These are phyloP conservation scores for Geococcyx californianus DNA, from an alignment of 2,113 vertebrate species.

Conservation along the genomic window DNA sequence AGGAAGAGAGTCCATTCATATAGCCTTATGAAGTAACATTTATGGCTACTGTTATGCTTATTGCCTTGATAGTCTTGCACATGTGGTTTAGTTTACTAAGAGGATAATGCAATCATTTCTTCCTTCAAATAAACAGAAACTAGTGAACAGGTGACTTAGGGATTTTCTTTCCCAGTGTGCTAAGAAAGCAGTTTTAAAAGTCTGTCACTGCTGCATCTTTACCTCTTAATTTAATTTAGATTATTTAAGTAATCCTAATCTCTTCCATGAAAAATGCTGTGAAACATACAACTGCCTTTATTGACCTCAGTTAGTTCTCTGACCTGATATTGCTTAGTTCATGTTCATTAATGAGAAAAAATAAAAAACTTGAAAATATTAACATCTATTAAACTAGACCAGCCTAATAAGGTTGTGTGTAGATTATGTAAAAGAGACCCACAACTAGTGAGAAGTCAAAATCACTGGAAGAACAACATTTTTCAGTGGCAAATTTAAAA, in stretches of 20 bases:
- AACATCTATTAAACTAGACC: background rate
- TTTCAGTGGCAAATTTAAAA: background rate
- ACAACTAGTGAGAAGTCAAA: background rate
- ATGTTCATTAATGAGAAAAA: background rate
- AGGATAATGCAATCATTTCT: background rate
- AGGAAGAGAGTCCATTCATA: background rate
- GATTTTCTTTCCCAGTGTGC: background rate
- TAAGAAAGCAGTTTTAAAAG: background rate
- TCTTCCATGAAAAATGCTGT: background rate
- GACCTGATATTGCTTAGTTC: background rate
- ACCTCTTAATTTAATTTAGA: background rate
- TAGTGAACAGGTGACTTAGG: background rate
- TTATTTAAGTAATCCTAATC: rapidly evolving
- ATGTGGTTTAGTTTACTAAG: background rate
- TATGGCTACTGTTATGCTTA: background rate
- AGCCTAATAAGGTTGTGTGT: background rate
- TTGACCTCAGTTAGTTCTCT: background rate
- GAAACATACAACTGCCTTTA: background rate
- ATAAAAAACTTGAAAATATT: background rate
- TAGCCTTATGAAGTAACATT: background rate
- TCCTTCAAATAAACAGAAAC: background rate
- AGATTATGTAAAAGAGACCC: background rate
- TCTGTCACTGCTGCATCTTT: background rate
- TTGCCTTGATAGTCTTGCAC: background rate
- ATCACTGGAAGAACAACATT: background rate